Conservation (phyloP, 2,797 vertebrate species). For the Mionectes olivaceus region DNA sequence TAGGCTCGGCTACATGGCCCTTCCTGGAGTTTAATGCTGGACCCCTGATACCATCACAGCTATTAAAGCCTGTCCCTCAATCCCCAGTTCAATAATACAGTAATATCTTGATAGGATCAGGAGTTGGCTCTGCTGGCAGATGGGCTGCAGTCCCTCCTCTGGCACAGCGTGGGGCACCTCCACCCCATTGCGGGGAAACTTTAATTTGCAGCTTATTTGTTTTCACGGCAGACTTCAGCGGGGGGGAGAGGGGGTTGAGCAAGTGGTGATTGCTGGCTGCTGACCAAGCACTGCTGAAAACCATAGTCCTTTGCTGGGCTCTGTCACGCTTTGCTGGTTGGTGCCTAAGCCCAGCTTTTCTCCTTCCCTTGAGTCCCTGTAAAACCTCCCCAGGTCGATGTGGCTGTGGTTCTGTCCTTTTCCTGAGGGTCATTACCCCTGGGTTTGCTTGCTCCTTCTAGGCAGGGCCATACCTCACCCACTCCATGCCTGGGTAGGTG, state of each 20-base stretch:
- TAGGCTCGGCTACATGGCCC: not conserved
- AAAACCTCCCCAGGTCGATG: not conserved
- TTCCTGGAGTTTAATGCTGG: not conserved
- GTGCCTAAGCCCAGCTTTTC: not conserved
- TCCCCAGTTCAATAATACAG: constrained; percentile 27
- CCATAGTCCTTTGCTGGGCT: not conserved
- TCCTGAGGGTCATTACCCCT: not conserved
- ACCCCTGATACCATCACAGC: not conserved
- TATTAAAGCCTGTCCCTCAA: constrained; percentile 30
- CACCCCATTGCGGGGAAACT: not conserved
- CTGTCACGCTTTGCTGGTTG: not conserved
- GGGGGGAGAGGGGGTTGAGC: not conserved
- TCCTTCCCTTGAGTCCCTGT: not conserved
- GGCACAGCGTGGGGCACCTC: not conserved
- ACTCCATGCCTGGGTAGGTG: not conserved
- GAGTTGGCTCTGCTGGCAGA: constrained; percentile 17
- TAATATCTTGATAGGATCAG: constrained; percentile 38
- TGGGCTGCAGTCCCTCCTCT: constrained; percentile 12
- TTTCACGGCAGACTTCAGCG: not conserved
- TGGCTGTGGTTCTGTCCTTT: not conserved
- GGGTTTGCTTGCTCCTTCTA: accelerated
- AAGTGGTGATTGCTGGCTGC: not conserved
- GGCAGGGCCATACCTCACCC: not conserved
- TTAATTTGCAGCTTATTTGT: constrained; percentile 33
- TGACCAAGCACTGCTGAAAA: not conserved